These are phyloP conservation scores for Octonoba sinensis DNA, from an alignment of 2,888 invertebrate genomes.

Conservation along the genomic window DNA sequence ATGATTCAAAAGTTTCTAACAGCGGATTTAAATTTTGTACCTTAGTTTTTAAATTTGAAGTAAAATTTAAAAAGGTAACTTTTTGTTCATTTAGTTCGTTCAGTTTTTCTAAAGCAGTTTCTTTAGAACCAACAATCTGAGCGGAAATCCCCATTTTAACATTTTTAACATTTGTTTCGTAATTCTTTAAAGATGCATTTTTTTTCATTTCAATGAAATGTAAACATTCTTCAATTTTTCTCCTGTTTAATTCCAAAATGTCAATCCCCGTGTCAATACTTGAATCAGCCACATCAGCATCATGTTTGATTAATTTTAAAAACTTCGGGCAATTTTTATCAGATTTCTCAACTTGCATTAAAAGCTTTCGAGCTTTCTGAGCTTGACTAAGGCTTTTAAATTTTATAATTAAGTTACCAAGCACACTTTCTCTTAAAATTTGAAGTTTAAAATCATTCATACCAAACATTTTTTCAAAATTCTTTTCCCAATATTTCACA, in stretches of 20 bases:
- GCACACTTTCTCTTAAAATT: slow-evolving; percentile 17
- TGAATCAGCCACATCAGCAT: slow-evolving; percentile 6
- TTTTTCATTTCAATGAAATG: slow-evolving; percentile 42
- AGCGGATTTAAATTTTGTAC: slow-evolving; percentile 9
- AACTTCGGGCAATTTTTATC: slow-evolving; percentile 41
- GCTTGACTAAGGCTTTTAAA: slow-evolving; percentile 57
- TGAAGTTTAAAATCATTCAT: slow-evolving; percentile 20
- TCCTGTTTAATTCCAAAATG: slow-evolving; percentile 23
- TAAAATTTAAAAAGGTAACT: slow-evolving; percentile 34
- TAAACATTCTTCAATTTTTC: slow-evolving; percentile 41
- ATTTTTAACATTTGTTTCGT: slow-evolving; percentile 8
- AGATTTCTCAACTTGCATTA: slow-evolving; percentile 23
- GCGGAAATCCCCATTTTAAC: not conserved
- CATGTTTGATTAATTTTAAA: slow-evolving; percentile 44
- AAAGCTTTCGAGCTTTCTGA: slow-evolving; percentile 48
- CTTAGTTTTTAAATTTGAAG: slow-evolving; percentile 8
- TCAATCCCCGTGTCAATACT: not conserved
- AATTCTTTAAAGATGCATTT: slow-evolving; percentile 17
- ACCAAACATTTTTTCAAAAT: slow-evolving; percentile 22
- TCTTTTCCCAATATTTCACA: slow-evolving; percentile 26
- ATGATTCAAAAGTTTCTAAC: slow-evolving; percentile 17
- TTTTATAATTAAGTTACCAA: slow-evolving; percentile 22
- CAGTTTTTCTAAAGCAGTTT: slow-evolving; percentile 24
- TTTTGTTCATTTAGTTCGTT: slow-evolving; percentile 52
- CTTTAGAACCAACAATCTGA: slow-evolving; percentile 6